A percentile compares a stretch with the other conserved stretches of the same genome.
Conservation (phyloP, 2,888 invertebrate species). For the Pyrrhopygopsis socrates region DNA sequence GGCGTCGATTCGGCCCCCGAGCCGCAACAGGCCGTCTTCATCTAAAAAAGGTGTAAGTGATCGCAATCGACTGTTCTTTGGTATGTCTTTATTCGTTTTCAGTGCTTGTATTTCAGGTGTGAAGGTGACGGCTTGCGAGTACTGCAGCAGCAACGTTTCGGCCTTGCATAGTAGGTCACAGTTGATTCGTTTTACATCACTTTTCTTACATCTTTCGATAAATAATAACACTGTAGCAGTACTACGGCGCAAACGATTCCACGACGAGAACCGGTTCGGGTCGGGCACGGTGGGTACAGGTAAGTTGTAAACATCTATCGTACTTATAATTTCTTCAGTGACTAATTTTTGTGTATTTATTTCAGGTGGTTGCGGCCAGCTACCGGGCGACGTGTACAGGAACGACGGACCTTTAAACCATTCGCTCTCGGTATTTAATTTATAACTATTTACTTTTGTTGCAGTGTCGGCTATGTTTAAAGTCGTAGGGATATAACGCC, state of each 20-base stretch:
- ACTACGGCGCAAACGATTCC: not conserved
- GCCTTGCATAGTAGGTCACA: not conserved
- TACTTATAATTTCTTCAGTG: not conserved
- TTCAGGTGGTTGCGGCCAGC: conserved; percentile 1
- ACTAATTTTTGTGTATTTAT: not conserved
- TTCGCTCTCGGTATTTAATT: not conserved
- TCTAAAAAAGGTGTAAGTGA: not conserved
- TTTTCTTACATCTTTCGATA: not conserved
- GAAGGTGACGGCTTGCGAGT: not conserved
- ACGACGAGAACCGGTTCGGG: not conserved
- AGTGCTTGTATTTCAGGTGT: not conserved
- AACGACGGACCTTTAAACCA: conserved; percentile 17
- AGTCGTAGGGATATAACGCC: conserved; percentile 68
- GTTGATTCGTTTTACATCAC: not conserved
- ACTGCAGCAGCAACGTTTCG: not conserved
- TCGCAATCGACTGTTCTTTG: not conserved
- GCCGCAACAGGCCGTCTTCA: not conserved
- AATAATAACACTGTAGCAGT: not conserved
- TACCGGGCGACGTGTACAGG: not conserved
- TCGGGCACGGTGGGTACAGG: not conserved
- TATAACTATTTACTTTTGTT: not conserved
- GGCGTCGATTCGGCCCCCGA: not conserved
- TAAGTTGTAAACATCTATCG: not conserved
- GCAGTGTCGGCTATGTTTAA: conserved; percentile 38
- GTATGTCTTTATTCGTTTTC: not conserved